phyloP scores from a whole-genome alignment of 1,140 invertebrate genomes.

The Drosophila repleta region DNA sequence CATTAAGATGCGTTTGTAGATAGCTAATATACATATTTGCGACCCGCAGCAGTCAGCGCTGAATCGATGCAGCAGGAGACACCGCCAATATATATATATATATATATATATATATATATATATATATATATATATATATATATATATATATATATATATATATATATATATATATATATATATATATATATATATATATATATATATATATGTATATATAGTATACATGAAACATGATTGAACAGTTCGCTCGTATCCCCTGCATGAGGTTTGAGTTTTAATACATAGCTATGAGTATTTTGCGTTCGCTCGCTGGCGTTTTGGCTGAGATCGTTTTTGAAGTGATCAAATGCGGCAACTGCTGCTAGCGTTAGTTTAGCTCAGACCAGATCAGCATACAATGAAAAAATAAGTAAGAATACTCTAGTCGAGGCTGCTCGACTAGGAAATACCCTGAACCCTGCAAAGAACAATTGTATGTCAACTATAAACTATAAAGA shows the following conservation, averaged over 20 bases:
- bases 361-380: too few species aligned
- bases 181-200: conserved; percentile 4
- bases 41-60: conserved; percentile 43
- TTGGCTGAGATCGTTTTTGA: too few species aligned
- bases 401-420: too few species aligned
- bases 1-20: conserved; percentile 37
- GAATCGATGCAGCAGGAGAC: conserved; percentile 8
- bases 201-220: conserved; percentile 5
- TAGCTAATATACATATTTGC: conserved; percentile 53
- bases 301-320: not conserved
- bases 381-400: too few species aligned
- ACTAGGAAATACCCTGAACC: too few species aligned
- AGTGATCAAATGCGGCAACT: too few species aligned
- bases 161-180: conserved; percentile 1
- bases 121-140: conserved; percentile 9
- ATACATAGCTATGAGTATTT: conserved; percentile 14
- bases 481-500: too few species aligned
- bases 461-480: too few species aligned
- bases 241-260: not conserved
- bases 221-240: too few species aligned
- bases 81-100: not conserved
- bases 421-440: too few species aligned
- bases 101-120: conserved; percentile 12
- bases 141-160: conserved; percentile 6
- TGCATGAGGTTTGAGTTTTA: not conserved